Evolutionary conservation across 2,797 vertebrate genomes (phyloP).

Genomic region (Trematomus bernacchii): DNA sequence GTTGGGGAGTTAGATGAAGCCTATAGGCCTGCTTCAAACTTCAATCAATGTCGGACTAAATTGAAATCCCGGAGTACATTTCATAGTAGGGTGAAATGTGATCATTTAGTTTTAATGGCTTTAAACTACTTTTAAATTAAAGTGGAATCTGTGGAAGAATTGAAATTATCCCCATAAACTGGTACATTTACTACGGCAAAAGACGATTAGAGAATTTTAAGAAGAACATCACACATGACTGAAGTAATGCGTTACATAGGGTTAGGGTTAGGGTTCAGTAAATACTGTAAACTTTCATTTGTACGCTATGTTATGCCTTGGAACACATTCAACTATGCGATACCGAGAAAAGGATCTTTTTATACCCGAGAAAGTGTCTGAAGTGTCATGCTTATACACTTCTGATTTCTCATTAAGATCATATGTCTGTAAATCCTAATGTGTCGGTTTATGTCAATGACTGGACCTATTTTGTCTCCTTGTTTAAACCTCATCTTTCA

Average conservation of each 20-base stretch:
- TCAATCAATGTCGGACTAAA: conserved; percentile 58
- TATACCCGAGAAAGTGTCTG: neutral
- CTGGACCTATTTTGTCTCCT: conserved; percentile 12
- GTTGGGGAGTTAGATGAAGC: conserved; percentile 47
- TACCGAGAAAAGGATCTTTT: neutral
- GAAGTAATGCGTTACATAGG: neutral
- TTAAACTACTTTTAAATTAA: conserved; percentile 15
- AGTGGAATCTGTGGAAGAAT: conserved; percentile 37
- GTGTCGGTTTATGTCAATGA: conserved; percentile 18
- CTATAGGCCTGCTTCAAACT: conserved; percentile 42
- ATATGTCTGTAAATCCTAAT: conserved; percentile 20
- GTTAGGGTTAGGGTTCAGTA: neutral
- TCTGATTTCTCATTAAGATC: neutral
- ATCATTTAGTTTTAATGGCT: conserved; percentile 20
- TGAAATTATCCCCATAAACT: conserved; percentile 12
- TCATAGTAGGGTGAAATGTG: conserved; percentile 27
- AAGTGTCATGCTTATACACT: neutral
- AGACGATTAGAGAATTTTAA: neutral
- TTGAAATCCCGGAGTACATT: conserved; percentile 34
- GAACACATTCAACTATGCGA: neutral
- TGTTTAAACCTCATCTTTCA: conserved; percentile 43
- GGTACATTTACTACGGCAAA: neutral
- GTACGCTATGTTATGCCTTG: neutral
- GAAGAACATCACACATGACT: neutral
- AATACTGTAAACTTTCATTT: neutral